These are phyloP conservation scores for Carlito syrichta DNA, from an alignment of 2,113 vertebrate species.

Conservation along the genomic window DNA sequence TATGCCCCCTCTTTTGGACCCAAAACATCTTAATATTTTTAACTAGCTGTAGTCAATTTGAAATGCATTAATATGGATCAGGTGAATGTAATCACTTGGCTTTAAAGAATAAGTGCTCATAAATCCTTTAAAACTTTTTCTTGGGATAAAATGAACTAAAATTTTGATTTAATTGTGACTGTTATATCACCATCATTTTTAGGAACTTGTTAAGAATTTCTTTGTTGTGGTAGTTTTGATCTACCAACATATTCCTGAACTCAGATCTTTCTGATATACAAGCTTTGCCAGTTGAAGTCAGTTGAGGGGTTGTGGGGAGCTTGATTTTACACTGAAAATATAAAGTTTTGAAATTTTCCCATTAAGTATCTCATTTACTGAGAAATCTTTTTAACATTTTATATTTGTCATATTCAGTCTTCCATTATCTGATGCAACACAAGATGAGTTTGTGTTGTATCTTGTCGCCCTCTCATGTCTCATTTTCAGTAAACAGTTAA, in stretches of 20 bases:
- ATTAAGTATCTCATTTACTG: not conserved
- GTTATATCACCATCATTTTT: not conserved
- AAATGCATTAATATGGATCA: not conserved
- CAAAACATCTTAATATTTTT: not conserved
- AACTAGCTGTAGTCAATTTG: not conserved
- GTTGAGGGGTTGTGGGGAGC: not conserved
- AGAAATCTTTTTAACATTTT: not conserved
- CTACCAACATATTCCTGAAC: not conserved
- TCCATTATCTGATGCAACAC: not conserved
- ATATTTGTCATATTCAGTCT: no score
- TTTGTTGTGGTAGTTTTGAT: not conserved
- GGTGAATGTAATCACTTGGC: not conserved
- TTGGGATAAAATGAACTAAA: not conserved
- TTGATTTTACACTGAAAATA: not conserved
- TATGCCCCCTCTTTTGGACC: not conserved
- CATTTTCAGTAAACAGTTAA: not conserved
- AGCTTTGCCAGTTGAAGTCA: not conserved
- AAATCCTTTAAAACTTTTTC: not conserved
- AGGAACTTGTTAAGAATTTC: not conserved
- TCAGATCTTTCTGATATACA: not conserved
- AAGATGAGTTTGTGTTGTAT: fast-evolving
- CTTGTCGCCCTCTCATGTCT: not conserved
- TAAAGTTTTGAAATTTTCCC: not conserved
- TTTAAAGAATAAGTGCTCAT: not conserved
- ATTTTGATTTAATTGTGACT: not conserved